Conservation (phyloP, 2,113 vertebrate species). For the Panthera tigris region DNA sequence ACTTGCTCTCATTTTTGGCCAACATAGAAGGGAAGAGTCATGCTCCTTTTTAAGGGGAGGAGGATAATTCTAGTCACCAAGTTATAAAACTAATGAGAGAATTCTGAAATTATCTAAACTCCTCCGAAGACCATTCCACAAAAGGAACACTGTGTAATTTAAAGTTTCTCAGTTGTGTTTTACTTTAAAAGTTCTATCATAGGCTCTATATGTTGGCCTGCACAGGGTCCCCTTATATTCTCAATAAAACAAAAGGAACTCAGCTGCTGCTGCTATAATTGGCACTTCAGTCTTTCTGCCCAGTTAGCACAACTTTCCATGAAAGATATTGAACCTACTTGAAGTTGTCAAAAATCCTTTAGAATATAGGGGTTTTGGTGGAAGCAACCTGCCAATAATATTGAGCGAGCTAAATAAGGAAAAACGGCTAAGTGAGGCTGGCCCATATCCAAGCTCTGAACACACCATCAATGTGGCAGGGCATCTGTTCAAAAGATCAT, state of each 20-base stretch:
- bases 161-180: not conserved
- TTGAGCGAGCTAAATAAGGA: conserved; percentile 75
- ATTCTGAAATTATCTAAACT: not conserved
- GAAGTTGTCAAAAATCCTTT: conserved; percentile 79
- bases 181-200: conserved; percentile 24
- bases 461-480: conserved; percentile 42
- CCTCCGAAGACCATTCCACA: not conserved
- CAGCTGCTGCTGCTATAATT: conserved; percentile 69
- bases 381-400: conserved; percentile 78
- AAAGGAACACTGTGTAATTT: not conserved
- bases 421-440: conserved; percentile 72
- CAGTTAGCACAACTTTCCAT: conserved; percentile 76
- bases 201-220: not conserved
- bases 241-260: conserved; percentile 67
- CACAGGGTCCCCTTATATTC: conserved; percentile 60
- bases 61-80: conserved; percentile 58
- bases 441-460: conserved; percentile 68
- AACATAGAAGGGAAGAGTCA: conserved; percentile 47
- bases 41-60: not conserved
- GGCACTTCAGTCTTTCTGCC: conserved; percentile 68
- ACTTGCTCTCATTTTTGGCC: conserved; percentile 63
- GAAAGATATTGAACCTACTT: conserved; percentile 77
- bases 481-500: conserved; percentile 69
- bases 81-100: conserved; percentile 34
- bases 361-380: conserved; percentile 63